phyloP scores from a whole-genome alignment of 1,140 invertebrate species.

The Drosophila novamexicana region DNA sequence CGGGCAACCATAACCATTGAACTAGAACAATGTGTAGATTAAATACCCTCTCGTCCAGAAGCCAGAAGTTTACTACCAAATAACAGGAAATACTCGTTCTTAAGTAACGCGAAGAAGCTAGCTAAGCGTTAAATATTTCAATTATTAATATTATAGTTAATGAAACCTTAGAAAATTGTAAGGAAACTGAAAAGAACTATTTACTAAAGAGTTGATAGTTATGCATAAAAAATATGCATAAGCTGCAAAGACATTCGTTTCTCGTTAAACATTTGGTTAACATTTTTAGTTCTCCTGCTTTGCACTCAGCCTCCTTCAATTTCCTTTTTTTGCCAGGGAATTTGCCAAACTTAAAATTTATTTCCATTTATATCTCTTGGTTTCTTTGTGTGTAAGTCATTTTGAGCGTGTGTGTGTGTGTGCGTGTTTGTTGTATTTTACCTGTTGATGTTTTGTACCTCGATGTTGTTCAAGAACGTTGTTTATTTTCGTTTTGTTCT shows the following conservation, averaged over 20 bases:
- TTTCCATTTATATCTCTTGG: slow-evolving; percentile 11
- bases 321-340: neutral
- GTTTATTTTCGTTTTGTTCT: slow-evolving; percentile 52
- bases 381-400: slow-evolving; percentile 4
- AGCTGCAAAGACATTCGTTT: neutral
- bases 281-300: neutral
- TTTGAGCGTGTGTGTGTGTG: slow-evolving; percentile 11
- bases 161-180: too few species aligned
- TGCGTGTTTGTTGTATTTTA: slow-evolving; percentile 43
- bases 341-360: slow-evolving; percentile 8
- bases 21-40: too few species aligned
- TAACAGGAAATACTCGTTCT: neutral
- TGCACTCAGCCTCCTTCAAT: slow-evolving; percentile 2
- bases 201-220: too few species aligned
- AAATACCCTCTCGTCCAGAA: too few species aligned
- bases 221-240: too few species aligned
- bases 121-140: too few species aligned
- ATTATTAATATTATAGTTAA: too few species aligned
- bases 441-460: slow-evolving; percentile 57
- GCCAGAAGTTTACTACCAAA: too few species aligned
- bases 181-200: too few species aligned
- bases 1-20: too few species aligned
- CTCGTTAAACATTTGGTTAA: neutral
- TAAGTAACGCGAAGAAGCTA: neutral
- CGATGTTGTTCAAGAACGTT: slow-evolving; percentile 63